phyloP scores from a whole-genome alignment of 2,797 vertebrate genomes.

The Ctenopoma multispine region DNA sequence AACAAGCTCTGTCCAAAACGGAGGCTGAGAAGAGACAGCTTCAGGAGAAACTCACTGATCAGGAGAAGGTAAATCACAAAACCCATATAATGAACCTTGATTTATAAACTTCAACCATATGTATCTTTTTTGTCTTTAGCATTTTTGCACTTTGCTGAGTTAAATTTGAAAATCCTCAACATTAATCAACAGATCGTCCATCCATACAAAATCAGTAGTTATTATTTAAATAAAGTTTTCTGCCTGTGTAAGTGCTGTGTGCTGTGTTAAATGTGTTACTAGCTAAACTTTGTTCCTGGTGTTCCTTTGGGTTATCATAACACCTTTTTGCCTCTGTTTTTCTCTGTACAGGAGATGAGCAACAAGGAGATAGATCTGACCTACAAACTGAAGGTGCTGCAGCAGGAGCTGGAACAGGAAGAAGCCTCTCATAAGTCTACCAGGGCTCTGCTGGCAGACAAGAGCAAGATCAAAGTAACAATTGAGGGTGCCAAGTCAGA shows the following conservation, averaged over 20 bases:
- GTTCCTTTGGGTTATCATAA: neutral
- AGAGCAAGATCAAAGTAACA: constrained; percentile 97
- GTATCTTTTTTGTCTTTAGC: neutral
- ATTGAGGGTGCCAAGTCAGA: constrained; percentile 98
- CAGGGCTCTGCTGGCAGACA: constrained; percentile 93
- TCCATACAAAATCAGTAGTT: too few species aligned
- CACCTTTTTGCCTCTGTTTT: neutral
- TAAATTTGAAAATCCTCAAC: too few species aligned
- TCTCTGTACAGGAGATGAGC: constrained; percentile 90
- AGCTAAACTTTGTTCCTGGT: neutral
- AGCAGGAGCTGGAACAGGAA: constrained; percentile 97
- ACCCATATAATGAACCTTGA: neutral
- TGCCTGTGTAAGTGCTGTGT: too few species aligned
- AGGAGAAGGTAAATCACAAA: constrained; percentile 91
- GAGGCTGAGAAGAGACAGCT: constrained; percentile 94
- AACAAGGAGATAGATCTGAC: constrained; percentile 99
- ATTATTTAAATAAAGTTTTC: too few species aligned
- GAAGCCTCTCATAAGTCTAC: constrained; percentile 95
- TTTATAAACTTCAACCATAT: neutral
- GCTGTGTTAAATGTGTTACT: neutral
- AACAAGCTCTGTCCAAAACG: constrained; percentile 87
- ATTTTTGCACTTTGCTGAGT: too few species aligned
- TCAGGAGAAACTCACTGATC: constrained; percentile 92
- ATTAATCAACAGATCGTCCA: neutral
- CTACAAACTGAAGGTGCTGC: constrained; percentile 96